Percentiles rank a stretch among this genome's conserved stretches.
phyloP scores from a whole-genome alignment of 2,888 invertebrate genomes.

The Phaedon cochleariae region DNA sequence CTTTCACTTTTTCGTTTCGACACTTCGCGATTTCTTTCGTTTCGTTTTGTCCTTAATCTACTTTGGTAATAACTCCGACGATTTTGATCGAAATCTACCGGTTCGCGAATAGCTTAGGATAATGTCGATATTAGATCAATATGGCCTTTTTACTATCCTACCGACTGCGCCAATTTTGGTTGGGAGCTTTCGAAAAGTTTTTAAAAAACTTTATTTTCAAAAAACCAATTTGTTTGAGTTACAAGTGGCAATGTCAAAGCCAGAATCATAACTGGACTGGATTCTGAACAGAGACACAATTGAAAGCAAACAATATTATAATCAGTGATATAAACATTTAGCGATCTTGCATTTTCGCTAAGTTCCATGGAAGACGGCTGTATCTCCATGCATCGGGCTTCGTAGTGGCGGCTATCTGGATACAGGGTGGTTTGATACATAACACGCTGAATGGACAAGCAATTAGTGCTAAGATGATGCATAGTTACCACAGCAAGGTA shows the following conservation, averaged over 20 bases:
- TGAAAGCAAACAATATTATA: too few relatives aligned
- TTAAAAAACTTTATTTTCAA: neutral
- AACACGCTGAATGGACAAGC: too few relatives aligned
- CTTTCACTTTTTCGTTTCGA: neutral
- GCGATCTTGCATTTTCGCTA: too few relatives aligned
- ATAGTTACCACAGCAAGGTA: too few relatives aligned
- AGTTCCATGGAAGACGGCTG: too few relatives aligned
- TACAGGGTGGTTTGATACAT: neutral
- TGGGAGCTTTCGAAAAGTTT: neutral
- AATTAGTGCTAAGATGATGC: too few relatives aligned
- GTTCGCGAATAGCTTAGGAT: neutral
- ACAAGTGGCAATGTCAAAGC: neutral
- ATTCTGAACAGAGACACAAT: neutral
- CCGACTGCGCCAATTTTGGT: slow-evolving; percentile 1
- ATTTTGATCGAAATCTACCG: slow-evolving; percentile 8
- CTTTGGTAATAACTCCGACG: slow-evolving; percentile 3
- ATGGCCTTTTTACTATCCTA: slow-evolving; percentile 4
- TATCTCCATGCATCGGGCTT: too few relatives aligned
- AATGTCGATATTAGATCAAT: slow-evolving; percentile 1
- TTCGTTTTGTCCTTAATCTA: neutral
- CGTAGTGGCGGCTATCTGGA: too few relatives aligned
- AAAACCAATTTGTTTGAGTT: neutral
- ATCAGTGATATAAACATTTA: too few relatives aligned
- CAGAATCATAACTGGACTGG: neutral
- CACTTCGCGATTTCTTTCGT: neutral